Percentiles rank a stretch among this genome's conserved stretches.
Evolutionary conservation across 2,888 invertebrate species (phyloP).

Genomic region (Ophion obscuratus): DNA sequence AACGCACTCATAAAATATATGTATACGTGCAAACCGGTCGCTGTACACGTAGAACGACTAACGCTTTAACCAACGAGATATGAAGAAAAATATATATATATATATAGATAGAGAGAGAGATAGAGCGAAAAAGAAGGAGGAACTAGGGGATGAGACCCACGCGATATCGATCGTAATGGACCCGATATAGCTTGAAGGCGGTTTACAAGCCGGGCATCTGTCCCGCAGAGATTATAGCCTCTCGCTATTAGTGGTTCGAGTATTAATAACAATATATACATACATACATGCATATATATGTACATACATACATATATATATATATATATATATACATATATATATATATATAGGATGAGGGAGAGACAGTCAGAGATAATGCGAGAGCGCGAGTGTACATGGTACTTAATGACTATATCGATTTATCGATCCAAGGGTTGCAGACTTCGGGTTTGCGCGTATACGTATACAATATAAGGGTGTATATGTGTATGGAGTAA

Average conservation of each 20-base stretch:
- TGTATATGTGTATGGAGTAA: constrained; percentile 4
- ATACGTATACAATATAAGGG: constrained; percentile 10
- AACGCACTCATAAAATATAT: neutral
- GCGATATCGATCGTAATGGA: constrained; percentile 67
- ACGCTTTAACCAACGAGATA: constrained; percentile 16
- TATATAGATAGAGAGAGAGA: constrained; percentile 1
- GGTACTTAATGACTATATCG: constrained; percentile 70
- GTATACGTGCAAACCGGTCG: constrained; percentile 38
- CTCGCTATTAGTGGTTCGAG: constrained; percentile 69
- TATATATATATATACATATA: neutral
- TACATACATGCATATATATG: constrained; percentile 24
- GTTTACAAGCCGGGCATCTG: constrained; percentile 70
- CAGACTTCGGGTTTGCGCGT: neutral
- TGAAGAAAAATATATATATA: constrained; percentile 36
- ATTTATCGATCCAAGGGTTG: constrained; percentile 70
- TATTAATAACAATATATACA: constrained; percentile 71
- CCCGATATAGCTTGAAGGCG: constrained; percentile 64
- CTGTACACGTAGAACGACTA: constrained; percentile 9
- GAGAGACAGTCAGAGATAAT: constrained; percentile 53
- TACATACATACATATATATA: constrained; percentile 39
- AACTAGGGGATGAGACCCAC: constrained; percentile 45
- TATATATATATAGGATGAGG: constrained; percentile 28
- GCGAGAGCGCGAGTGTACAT: constrained; percentile 65
- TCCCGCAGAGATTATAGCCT: constrained; percentile 72
- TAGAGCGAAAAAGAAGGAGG: neutral